These are phyloP conservation scores for Phengaris alcon DNA, from an alignment of 2,888 invertebrate species.

Conservation along the genomic window DNA sequence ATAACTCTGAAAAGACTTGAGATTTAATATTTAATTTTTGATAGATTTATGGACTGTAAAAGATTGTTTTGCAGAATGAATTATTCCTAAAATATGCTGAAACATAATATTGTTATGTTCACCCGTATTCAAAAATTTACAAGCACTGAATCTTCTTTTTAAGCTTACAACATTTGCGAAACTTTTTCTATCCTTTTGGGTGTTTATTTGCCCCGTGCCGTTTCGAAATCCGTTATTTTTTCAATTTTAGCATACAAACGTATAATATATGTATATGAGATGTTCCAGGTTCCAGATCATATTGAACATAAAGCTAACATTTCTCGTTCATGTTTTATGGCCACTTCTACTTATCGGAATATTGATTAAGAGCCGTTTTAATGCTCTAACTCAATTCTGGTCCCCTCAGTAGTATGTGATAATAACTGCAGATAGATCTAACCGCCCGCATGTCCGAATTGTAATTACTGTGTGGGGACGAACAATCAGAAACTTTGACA, in stretches of 20 bases:
- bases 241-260: neutral
- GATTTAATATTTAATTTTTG: too few relatives aligned
- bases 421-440: conserved; percentile 64
- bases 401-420: conserved; percentile 50
- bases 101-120: too few relatives aligned
- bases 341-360: neutral
- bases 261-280: neutral
- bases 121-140: too few relatives aligned
- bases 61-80: too few relatives aligned
- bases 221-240: neutral
- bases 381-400: conserved; percentile 25
- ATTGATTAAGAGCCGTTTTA: conserved; percentile 19
- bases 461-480: conserved; percentile 21
- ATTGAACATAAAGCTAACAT: neutral
- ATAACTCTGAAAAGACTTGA: too few relatives aligned
- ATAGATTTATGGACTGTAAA: too few relatives aligned
- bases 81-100: too few relatives aligned
- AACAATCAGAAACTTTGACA: conserved; percentile 23
- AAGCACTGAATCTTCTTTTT: neutral
- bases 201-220: neutral
- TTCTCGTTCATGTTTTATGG: neutral
- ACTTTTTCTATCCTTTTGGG: neutral
- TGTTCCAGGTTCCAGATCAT: neutral
- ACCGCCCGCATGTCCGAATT: conserved; percentile 63
- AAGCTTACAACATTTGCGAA: neutral